These are phyloP conservation scores for Lanius ludovicianus DNA, from an alignment of 2,113 vertebrate species.

Conservation along the genomic window DNA sequence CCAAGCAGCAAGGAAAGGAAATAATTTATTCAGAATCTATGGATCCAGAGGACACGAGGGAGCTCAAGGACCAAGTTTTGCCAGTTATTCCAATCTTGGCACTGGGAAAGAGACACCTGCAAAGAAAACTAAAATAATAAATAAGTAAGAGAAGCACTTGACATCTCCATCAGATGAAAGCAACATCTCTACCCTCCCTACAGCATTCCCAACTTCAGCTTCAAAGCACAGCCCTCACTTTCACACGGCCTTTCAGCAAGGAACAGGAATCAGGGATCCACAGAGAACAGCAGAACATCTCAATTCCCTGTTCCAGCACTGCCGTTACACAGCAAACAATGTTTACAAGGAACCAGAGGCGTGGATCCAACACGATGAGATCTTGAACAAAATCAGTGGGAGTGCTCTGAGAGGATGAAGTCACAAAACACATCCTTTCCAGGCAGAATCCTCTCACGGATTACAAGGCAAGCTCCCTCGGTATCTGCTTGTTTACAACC, in stretches of 20 bases:
- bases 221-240: background rate
- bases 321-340: background rate
- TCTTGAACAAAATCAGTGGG: background rate
- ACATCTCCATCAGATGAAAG: background rate
- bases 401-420: background rate
- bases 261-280: background rate
- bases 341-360: slow-evolving; percentile 9
- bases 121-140: background rate
- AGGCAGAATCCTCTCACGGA: slow-evolving; percentile 18
- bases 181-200: background rate
- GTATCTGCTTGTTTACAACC: slow-evolving; percentile 14
- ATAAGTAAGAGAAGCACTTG: background rate
- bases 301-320: background rate
- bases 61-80: background rate
- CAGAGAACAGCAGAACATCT: background rate
- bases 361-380: background rate
- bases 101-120: background rate
- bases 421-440: background rate
- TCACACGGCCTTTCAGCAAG: background rate
- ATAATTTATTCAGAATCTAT: background rate
- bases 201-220: background rate
- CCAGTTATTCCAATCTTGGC: background rate
- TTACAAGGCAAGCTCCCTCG: background rate
- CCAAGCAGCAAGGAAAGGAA: background rate
- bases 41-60: background rate